Evolutionary conservation across 2,113 vertebrate species (phyloP).

Genomic region (Phocoena phocoena): DNA sequence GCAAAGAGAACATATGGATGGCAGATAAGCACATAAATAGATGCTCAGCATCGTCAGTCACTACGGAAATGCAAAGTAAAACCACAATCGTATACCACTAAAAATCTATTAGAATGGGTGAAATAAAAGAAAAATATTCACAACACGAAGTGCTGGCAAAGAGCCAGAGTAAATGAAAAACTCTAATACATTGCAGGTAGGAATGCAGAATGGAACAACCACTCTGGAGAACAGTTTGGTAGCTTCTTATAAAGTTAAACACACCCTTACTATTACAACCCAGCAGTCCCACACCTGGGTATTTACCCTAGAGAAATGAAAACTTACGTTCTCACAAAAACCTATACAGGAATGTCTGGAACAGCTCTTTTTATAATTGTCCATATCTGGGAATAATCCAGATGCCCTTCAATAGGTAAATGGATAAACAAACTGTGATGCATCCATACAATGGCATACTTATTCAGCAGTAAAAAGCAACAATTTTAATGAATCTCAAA

Average conservation of each 20-base stretch:
- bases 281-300: not conserved
- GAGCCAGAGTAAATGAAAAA: not conserved
- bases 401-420: not conserved
- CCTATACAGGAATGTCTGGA: not conserved
- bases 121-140: not conserved
- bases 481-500: not conserved
- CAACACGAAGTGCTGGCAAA: not conserved
- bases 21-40: not conserved
- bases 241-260: not conserved
- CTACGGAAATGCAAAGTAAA: not conserved
- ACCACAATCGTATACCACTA: not conserved
- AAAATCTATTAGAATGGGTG: not conserved
- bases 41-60: not conserved
- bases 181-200: not conserved
- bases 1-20: not conserved
- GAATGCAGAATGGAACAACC: not conserved
- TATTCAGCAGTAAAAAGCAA: not conserved
- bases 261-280: not conserved
- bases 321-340: not conserved
- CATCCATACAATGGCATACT: not conserved
- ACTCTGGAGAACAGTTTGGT: not conserved
- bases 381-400: not conserved
- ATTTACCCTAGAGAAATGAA: not conserved
- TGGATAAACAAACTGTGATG: not conserved
- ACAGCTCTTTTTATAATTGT: constrained; percentile 13